Evolutionary conservation across 2,797 vertebrate species (phyloP).

Genomic region (Paguma larvata): DNA sequence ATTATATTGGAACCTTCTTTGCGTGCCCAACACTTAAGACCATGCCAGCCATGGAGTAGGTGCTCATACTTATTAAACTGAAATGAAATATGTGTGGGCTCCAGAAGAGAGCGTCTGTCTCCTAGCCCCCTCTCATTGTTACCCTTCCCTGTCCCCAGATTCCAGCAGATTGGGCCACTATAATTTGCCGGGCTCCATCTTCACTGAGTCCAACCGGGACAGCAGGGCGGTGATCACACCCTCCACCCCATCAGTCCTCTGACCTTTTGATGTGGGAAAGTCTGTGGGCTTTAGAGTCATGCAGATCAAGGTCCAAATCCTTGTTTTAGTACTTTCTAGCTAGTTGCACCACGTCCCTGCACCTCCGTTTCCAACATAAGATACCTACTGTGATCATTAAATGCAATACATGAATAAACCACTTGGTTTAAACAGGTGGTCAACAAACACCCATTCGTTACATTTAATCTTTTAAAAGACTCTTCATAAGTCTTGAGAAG

Average conservation of each 20-base stretch:
- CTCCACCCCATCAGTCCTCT: not conserved
- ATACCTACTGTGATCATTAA: not conserved
- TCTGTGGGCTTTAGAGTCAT: not conserved
- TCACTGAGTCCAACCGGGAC: not conserved
- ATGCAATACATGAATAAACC: not conserved
- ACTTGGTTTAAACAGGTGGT: not conserved
- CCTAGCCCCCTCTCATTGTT: not conserved
- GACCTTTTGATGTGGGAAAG: not conserved
- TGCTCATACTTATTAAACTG: not conserved
- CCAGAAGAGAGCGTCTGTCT: not conserved
- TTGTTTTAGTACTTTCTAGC: not conserved
- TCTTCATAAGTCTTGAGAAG: not conserved
- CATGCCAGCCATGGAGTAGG: not conserved
- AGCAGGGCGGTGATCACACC: not conserved
- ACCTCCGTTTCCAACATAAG: slow-evolving; percentile 1
- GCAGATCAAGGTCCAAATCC: not conserved
- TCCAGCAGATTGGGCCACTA: not conserved
- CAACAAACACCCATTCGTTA: not conserved
- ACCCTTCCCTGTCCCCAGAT: not conserved
- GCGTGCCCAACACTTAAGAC: not conserved
- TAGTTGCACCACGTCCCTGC: not conserved
- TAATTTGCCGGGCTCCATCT: not conserved
- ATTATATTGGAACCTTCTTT: not conserved
- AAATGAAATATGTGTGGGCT: not conserved
- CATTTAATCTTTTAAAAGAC: not conserved